Conservation (phyloP, 2,113 vertebrate genomes). For the Pituophis catenifer region DNA sequence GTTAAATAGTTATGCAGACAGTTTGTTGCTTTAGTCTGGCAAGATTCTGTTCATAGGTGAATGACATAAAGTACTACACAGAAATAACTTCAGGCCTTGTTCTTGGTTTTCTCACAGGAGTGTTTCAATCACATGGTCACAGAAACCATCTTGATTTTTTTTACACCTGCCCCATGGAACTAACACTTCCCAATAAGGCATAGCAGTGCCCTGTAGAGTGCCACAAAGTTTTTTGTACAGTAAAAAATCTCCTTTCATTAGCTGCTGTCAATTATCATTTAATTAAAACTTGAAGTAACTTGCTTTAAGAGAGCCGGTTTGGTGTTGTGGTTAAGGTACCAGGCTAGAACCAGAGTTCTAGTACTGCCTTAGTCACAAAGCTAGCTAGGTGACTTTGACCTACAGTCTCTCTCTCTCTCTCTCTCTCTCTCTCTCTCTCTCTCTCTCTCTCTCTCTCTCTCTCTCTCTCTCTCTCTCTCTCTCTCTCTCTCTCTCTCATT, state of each 20-base stretch:
- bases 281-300: neutral
- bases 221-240: neutral
- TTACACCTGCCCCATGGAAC: neutral
- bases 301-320: neutral
- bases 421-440: too few species aligned
- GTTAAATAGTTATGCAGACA: neutral
- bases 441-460: neutral
- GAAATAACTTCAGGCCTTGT: neutral
- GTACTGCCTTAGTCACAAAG: neutral
- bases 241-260: neutral
- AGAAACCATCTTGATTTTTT: neutral
- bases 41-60: neutral
- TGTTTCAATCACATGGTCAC: neutral
- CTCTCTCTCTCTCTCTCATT: neutral
- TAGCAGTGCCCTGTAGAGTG: neutral
- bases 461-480: neutral
- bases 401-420: neutral
- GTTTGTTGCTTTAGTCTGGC: neutral
- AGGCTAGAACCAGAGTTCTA: neutral
- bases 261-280: neutral
- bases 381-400: neutral
- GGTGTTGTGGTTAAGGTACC: neutral
- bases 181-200: neutral
- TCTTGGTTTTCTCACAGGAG: neutral
- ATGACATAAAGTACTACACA: neutral